Evolutionary conservation across 2,888 invertebrate genomes (phyloP), one percentile per base, ranked within the genome.

Genomic region (Stegophylla sp.): DNA sequence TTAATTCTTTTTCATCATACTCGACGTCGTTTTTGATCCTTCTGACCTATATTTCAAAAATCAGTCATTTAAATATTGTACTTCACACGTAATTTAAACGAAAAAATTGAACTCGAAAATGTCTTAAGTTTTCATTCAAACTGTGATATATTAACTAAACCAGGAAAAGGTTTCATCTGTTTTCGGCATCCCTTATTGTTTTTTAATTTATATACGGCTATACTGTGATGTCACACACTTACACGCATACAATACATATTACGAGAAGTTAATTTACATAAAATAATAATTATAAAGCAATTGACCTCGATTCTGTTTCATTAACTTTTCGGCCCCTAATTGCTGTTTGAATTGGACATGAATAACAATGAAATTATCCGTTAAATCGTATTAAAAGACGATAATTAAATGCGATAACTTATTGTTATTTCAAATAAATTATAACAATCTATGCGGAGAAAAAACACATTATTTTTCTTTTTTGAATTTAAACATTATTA

Each of bases 271-370:
- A 26, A 79, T 79, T 79, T 71, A 61, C 79, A 79, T 79, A 79
- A 79, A 79, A 79, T 71, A 51, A 79, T 79, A 69, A 79, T 71
- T 79, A 79, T 71, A 56, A 59, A 69, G 59, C 59, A 59, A 56
- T 59, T 69, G 64, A 71, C 69, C 51, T 79, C 69, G 51, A 71
- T 61, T 79, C 71, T 59, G 69, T 71, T 79, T 79, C 79, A 79
- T 61, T 77, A 71, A 69, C 79, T 79, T 48, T 71, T 20, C 17
- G 4, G 51, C n/a, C 34, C 71, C 64, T 64, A 53, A 64, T 51
- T 34, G 45, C 63, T 34, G 23, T 51, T 53, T 0, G n/a, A 20
- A 74, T 74, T 28, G 73, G 20, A 61, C 28, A 74, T 23, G 45
- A 28, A 74, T 63, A 73, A 73, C 59, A 43, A 73, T 73, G 72